Base-by-base conservation (phyloP, 2,113 vertebrate genomes). In the Platysternon megacephalum region DNA sequence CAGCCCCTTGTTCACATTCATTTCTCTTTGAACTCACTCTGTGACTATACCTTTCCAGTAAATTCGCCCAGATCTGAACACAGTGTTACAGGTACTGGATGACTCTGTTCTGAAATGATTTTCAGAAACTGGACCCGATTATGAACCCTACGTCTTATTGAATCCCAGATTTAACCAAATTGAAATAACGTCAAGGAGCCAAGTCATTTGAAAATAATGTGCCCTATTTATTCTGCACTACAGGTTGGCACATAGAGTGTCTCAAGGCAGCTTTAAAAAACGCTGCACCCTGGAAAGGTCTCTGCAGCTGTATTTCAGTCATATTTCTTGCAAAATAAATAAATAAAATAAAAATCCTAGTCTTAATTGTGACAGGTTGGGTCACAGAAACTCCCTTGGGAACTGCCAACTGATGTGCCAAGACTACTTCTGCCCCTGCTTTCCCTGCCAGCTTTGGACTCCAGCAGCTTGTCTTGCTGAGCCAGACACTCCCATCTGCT, bases 281-380 rank as follows among this genome's bases (percentile, higher is more conserved):
- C 13, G 22, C 13, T 52, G 85, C 6, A 17, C 2, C 82, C 79
- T 82, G 78, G 46, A 51, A 92, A 94, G 79, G n/a, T 4, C 9
- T 22, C 3, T 28, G 4, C 1, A 11, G 21, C 19, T 24, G 1
- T 9, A 52, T 46, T 74, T 90, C 35, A 76, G 3, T 1, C 48
- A 22, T 8, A 52, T 19, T 14, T 3, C 0, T 0, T 9, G 39
- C 35, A 4, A 21, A 28, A 56, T 11, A 29, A 19, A 46, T 65
- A 90, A 53, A 29, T 2, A 21, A 56, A 39, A 44, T 5, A 3
- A 79, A 8, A 19, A 74, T 65, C 58, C 19, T 78, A 89, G 28
- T 17, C n/a, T 55, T 90, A 49, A 49, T 49, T 49, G 49, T 49
- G 49, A 49, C 4, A 4, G 49, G 49, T 4, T 49, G 14, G 49